Evolutionary conservation across 2,888 invertebrate genomes (phyloP).

Genomic region (Cataglyphis cursor): DNA sequence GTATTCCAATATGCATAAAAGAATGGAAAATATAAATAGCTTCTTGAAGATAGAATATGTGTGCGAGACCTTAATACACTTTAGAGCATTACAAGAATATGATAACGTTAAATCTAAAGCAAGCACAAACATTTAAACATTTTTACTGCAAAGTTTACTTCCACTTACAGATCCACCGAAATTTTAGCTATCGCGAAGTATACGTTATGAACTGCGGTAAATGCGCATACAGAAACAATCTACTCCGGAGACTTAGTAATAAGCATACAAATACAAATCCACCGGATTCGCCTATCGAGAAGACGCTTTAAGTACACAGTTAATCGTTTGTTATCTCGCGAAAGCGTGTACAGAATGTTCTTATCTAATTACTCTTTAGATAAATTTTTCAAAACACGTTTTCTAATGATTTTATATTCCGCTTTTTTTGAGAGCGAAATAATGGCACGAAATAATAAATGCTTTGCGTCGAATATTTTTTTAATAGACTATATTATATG

Average conservation of each 20-base stretch:
- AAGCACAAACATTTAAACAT: not conserved
- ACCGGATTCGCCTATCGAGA: constrained; percentile 42
- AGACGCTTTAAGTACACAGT: constrained; percentile 39
- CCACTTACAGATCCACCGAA: not conserved
- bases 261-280: constrained; percentile 50
- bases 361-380: not conserved
- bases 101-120: not conserved
- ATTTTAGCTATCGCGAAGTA: constrained; percentile 1
- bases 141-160: not conserved
- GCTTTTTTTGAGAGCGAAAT: not conserved
- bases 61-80: not conserved
- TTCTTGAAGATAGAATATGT: not conserved
- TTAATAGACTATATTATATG: not conserved
- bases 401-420: constrained; percentile 2
- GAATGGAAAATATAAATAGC: not conserved
- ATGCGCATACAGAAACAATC: constrained; percentile 47
- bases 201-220: constrained; percentile 27
- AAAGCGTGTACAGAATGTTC: constrained; percentile 20
- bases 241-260: constrained; percentile 24
- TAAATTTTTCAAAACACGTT: not conserved
- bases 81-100: not conserved
- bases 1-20: too few species aligned
- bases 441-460: not conserved
- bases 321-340: constrained; percentile 46
- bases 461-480: not conserved